Evolutionary conservation across 2,113 vertebrate species (phyloP).

Genomic region (Mionectes macconnelli): DNA sequence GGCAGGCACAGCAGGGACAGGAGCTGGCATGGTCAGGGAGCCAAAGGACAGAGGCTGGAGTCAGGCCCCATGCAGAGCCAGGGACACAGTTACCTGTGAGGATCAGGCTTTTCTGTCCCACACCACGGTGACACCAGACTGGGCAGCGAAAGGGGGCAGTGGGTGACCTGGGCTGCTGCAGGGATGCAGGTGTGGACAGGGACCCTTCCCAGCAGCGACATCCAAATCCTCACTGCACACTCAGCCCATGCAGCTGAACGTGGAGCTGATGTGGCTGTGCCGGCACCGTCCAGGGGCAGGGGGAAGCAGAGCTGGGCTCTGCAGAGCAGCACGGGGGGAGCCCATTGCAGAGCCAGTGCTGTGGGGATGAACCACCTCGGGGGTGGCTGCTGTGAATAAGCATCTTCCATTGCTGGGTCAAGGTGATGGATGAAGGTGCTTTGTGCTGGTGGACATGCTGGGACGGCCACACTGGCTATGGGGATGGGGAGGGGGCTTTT

Average conservation of each 20-base stretch:
- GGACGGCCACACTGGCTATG: accelerated
- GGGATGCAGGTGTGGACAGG: not conserved
- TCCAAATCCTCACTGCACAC: not conserved
- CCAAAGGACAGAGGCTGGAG: not conserved
- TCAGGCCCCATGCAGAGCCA: accelerated
- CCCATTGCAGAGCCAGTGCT: not conserved
- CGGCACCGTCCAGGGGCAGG: accelerated
- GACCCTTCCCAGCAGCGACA: accelerated
- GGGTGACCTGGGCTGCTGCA: not conserved
- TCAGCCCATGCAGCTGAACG: accelerated
- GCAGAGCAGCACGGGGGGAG: not conserved
- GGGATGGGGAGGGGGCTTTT: not conserved
- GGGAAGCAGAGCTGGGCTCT: not conserved
- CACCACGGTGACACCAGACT: accelerated
- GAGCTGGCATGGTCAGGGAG: accelerated
- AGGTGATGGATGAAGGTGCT: not conserved
- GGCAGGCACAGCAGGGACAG: not conserved
- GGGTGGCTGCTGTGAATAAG: accelerated
- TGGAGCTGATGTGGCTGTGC: not conserved
- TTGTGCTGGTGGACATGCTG: not conserved
- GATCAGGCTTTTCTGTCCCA: not conserved
- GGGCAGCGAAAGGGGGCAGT: not conserved
- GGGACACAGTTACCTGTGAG: accelerated
- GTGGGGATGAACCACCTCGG: not conserved
- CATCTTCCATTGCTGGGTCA: accelerated